Percentiles rank a stretch among this genome's conserved stretches.
phyloP scores from a whole-genome alignment of 1,140 invertebrate species.

The Bombus sibiricus region DNA sequence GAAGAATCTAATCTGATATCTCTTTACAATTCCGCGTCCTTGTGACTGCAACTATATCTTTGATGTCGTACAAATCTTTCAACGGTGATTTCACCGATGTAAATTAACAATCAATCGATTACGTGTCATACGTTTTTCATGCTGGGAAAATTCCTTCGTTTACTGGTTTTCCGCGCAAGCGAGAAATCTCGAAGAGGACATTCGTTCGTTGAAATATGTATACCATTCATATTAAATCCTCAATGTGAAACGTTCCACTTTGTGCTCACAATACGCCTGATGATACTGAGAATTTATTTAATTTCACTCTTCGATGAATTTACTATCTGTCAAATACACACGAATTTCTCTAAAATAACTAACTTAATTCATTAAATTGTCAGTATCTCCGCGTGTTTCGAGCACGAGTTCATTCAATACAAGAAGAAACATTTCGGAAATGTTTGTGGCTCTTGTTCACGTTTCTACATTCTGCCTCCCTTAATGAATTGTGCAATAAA shows the following conservation, averaged over 20 bases:
- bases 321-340: not conserved
- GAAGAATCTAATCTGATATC: not conserved
- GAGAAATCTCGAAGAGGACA: conserved; percentile 33
- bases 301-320: not conserved
- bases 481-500: not conserved
- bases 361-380: not conserved
- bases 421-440: conserved; percentile 12
- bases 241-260: not conserved
- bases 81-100: conserved; percentile 36
- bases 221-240: conserved; percentile 23
- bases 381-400: not conserved
- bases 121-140: not conserved
- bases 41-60: conserved; percentile 26
- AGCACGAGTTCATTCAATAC: conserved; percentile 11
- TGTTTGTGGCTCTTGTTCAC: not conserved
- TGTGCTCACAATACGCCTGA: not conserved
- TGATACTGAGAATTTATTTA: conserved; percentile 14
- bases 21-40: conserved; percentile 3
- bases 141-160: not conserved
- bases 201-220: not conserved
- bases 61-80: conserved; percentile 26
- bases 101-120: conserved; percentile 32
- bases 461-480: not conserved
- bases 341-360: not conserved
- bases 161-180: not conserved